A percentile compares a stretch with the other conserved stretches of the same genome.
These are phyloP conservation scores for Steinernema hermaphroditum DNA, from an alignment of 2,888 invertebrate species.

Conservation along the genomic window DNA sequence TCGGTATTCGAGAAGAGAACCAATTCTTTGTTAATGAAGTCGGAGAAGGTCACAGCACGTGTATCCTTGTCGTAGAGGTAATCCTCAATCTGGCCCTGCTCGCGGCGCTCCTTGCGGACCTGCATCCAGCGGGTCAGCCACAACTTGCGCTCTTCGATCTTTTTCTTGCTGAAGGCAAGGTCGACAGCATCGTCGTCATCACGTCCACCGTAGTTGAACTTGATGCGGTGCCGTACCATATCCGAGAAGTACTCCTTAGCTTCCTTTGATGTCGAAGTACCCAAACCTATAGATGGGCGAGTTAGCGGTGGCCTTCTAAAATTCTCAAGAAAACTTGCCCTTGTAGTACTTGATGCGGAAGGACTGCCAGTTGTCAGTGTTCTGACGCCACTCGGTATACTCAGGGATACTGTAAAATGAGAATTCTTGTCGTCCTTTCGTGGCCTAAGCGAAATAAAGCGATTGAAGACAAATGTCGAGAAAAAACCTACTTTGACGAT, in stretches of 20 bases:
- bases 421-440: slow-evolving; percentile 78
- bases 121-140: slow-evolving; percentile 97
- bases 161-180: slow-evolving; percentile 90
- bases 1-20: slow-evolving; percentile 64
- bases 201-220: slow-evolving; percentile 77
- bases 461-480: no score
- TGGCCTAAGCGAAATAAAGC: slow-evolving; percentile 69
- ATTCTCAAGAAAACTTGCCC: slow-evolving; percentile 74
- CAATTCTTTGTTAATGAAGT: slow-evolving; percentile 64
- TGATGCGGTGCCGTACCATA: slow-evolving; percentile 77
- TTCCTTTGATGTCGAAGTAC: slow-evolving; percentile 96
- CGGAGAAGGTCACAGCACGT: slow-evolving; percentile 53
- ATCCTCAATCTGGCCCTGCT: slow-evolving; percentile 54
- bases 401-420: slow-evolving; percentile 96
- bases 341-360: slow-evolving; percentile 99
- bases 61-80: slow-evolving; percentile 64
- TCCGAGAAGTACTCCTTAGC: slow-evolving; percentile 98
- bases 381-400: slow-evolving; percentile 93
- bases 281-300: slow-evolving; percentile 89
- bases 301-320: no score
- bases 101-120: slow-evolving; percentile 67
- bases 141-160: slow-evolving; percentile 90
- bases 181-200: slow-evolving; percentile 90
- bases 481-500: slow-evolving; percentile 80
- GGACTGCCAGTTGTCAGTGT: slow-evolving; percentile 84